Evolutionary conservation across 2,888 invertebrate species (phyloP).

Genomic region (Eulithis testata): DNA sequence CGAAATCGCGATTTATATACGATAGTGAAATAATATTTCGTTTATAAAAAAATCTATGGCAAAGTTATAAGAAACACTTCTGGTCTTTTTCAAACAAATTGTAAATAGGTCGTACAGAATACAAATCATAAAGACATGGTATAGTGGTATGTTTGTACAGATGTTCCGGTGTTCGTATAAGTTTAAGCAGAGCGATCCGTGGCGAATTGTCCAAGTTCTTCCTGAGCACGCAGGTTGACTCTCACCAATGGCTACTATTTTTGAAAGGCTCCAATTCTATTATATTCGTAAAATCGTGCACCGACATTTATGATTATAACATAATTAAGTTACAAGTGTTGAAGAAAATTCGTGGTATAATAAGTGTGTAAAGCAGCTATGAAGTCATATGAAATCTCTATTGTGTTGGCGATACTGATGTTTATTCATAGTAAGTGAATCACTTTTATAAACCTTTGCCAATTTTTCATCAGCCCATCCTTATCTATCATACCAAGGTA

Average conservation of each 20-base stretch:
- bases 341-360: background rate
- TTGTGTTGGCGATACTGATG: conserved; percentile 46
- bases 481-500: background rate
- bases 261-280: conserved; percentile 22
- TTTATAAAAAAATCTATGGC: background rate
- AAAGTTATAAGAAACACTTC: background rate
- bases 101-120: conserved; percentile 8
- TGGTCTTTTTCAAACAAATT: background rate
- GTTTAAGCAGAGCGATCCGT: conserved; percentile 43
- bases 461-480: conserved; percentile 5
- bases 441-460: conserved; percentile 23
- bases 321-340: background rate
- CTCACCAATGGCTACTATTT: conserved; percentile 18
- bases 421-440: conserved; percentile 59
- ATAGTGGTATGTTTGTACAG: conserved; percentile 61
- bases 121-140: conserved; percentile 41
- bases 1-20: conserved; percentile 7
- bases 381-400: conserved; percentile 53
- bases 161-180: conserved; percentile 49
- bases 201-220: conserved; percentile 44
- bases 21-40: background rate
- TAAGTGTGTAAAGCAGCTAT: conserved; percentile 43
- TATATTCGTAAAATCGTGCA: background rate
- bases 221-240: conserved; percentile 1
- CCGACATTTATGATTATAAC: conserved; percentile 9